Evolutionary conservation across 2,888 invertebrate genomes (phyloP), one percentile per base, ranked within the genome.

Genomic region (Cheilosia pagana): DNA sequence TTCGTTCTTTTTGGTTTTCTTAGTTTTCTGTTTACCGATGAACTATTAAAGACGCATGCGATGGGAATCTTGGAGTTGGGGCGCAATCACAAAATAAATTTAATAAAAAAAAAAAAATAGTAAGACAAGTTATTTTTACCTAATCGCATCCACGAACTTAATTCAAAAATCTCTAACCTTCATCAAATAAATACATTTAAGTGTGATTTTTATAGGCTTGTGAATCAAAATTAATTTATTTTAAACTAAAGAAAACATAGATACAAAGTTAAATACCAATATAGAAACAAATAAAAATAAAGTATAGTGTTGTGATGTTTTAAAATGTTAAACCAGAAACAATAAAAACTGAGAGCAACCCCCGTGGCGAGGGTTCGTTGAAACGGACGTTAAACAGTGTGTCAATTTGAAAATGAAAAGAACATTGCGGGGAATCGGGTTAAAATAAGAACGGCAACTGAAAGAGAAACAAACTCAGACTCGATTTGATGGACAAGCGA

Each of bases 21-120:
- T 12, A 12, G 3, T 35, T 35, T 35, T 35, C 12, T 8, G 35
- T 63, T 39, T 57, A 71, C 71, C 50, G 59, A 70, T 23, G 71
- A 74, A 43, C 57, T 59, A 68, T 59, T n/a, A n/a, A n/a, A 72
- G 45, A 86, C 50, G 74, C 43, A 86, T 79, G 35, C 35, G 67
- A 87, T 74, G 79, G 71, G 87, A 87, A 87, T 87, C 89, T 91
- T 90, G 91, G 90, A 91, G 91, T 88, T 89, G 91, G 90, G 91
- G 91, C 89, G 90, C 89, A 90, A 83, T 75, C 43, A 59, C 45
- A 67, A 23, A 48, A n/a, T 41, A 28, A 70, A 77, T 41, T 74
- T 87, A 77, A 75, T 59, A 28, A 59, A 70, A 57, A 25, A 21
- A 23, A 14, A 50, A 23, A 45, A 87, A 86, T 68, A 87, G 87